Evolutionary conservation across 2,888 invertebrate genomes (phyloP).

Genomic region (Asteroscopus sphinx): DNA sequence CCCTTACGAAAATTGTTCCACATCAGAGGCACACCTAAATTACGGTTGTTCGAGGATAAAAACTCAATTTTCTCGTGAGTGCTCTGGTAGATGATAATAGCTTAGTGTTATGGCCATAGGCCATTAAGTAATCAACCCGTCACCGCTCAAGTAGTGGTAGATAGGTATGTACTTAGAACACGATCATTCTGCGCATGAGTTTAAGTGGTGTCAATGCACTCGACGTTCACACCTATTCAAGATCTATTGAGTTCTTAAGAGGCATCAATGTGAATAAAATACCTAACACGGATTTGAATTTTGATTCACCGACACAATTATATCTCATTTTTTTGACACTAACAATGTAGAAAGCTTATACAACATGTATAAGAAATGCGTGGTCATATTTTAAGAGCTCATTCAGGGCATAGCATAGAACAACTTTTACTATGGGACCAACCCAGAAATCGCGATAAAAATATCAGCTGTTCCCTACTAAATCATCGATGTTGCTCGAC

Average conservation of each 20-base stretch:
- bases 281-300: background rate
- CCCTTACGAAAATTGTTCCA: background rate
- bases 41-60: background rate
- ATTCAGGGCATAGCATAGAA: no score
- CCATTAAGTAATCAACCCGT: slow-evolving; percentile 33
- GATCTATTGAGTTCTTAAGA: slow-evolving; percentile 24
- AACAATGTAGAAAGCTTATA: no score
- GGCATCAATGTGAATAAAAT: background rate
- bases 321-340: no score
- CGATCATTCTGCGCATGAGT: slow-evolving; percentile 22
- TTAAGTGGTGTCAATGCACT: slow-evolving; percentile 45
- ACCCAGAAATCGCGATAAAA: no score
- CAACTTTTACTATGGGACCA: no score
- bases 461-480: no score
- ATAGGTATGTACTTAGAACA: slow-evolving; percentile 12
- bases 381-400: no score
- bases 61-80: background rate
- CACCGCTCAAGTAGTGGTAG: slow-evolving; percentile 11
- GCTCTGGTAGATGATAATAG: slow-evolving; percentile 15
- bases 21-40: background rate
- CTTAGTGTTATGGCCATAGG: slow-evolving; percentile 27
- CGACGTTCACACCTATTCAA: slow-evolving; percentile 10
- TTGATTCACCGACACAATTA: no score
- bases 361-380: no score
- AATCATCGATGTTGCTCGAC: no score